A percentile compares a stretch with the other conserved stretches of the same genome.
Evolutionary conservation across 2,113 vertebrate genomes (phyloP).

Genomic region (Sander lucioperca): DNA sequence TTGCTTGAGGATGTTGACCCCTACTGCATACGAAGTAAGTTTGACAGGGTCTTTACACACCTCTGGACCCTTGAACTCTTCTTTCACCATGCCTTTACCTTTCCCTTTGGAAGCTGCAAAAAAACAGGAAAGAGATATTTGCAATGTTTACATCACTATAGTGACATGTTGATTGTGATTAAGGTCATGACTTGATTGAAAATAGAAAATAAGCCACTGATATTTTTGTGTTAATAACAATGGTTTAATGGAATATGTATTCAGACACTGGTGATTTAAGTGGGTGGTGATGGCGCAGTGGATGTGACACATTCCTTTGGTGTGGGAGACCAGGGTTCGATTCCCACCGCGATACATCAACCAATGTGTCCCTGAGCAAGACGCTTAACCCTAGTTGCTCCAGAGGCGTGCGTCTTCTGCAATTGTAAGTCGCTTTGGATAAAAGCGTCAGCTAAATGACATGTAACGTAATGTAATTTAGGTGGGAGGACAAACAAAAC

Average conservation of each 20-base stretch:
- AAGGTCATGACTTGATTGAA: neutral
- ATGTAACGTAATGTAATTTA: no score
- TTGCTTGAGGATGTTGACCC: conserved; percentile 90
- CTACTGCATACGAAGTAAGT: conserved; percentile 89
- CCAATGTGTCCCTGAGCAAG: no score
- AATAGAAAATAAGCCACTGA: conserved; percentile 1
- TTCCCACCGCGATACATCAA: no score
- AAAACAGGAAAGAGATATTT: neutral
- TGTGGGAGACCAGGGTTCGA: no score
- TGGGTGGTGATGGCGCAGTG: no score
- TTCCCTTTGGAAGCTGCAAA: conserved; percentile 87
- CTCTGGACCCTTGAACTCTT: conserved; percentile 88
- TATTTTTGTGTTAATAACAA: neutral
- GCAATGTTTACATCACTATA: neutral
- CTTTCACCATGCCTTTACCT: conserved; percentile 82
- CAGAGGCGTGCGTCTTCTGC: no score
- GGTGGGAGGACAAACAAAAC: neutral
- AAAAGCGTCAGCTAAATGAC: no score
- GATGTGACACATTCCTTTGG: no score
- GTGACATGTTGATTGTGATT: neutral
- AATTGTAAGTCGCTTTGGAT: no score
- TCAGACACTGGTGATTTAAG: neutral
- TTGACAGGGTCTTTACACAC: conserved; percentile 89
- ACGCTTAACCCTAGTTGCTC: no score
- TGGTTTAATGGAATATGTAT: neutral